Evolutionary conservation across 2,888 invertebrate genomes (phyloP), one percentile per base, ranked within the genome.

Genomic region (Drosophila nigricruria): DNA sequence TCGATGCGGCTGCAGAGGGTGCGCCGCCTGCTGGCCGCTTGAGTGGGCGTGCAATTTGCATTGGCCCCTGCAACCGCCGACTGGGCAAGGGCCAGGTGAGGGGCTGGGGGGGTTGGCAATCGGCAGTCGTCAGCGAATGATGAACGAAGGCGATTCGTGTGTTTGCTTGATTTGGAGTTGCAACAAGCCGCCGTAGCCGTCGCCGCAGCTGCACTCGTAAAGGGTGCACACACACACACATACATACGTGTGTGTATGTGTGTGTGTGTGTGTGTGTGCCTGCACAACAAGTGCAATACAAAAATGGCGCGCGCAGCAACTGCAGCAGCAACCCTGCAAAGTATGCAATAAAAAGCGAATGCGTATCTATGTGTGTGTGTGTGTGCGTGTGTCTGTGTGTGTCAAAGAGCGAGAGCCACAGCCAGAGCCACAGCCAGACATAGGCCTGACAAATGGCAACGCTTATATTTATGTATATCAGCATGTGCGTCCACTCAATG

Each of bases 271-370:
- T 45, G 20, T 43, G 23, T 42, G 34, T 4, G 61, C 16, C 12
- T 53, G 58, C 62, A 79, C 72, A 78, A 79, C 77, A 79, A 80
- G 81, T 79, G 79, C 75, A 74, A 78, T 53, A 79, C 77, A 60
- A 82, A 86, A 88, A 79, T 84, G 89, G 85, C 89, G 89, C 81
- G 85, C 88, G 85, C 88, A 84, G 77, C 74, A 82, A 82, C 57
- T 45, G 58, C 56, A 57, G 61, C 77, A 68, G 73, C 87, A 72
- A 81, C 89, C 81, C 83, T 81, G 73, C 52, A 63, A 76, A 76
- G 77, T 78, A 78, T 88, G 83, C 85, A 83, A 72, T 73, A 57
- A 47, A 53, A 58, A 62, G 53, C 68, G 34, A 23, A 57, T 43
- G 58, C 58, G 53, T 42, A 18, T 30, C 30, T 40, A 8, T 20